These are phyloP conservation scores for Gandaritis pyraliata DNA, from an alignment of 2,888 invertebrate genomes.

Conservation along the genomic window DNA sequence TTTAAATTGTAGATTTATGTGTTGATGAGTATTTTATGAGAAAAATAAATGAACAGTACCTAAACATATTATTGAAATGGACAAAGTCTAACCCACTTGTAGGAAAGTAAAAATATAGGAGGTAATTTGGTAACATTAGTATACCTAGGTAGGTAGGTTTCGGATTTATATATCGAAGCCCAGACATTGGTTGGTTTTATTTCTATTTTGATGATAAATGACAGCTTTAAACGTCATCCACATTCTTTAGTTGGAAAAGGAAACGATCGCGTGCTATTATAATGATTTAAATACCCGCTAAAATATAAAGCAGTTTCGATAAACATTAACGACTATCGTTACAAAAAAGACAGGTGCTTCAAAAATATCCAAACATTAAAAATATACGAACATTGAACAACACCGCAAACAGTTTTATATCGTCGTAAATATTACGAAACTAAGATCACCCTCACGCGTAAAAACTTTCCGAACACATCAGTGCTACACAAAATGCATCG, in stretches of 20 bases:
- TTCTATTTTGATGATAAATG: slow-evolving; percentile 31
- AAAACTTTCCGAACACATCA: slow-evolving; percentile 38
- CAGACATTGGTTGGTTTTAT: slow-evolving; percentile 20
- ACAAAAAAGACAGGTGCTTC: slow-evolving; percentile 72
- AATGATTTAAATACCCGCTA: slow-evolving; percentile 50
- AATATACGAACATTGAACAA: slow-evolving; percentile 64
- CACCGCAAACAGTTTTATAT: slow-evolving; percentile 81
- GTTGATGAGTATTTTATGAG: slow-evolving; percentile 49
- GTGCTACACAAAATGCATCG: slow-evolving; percentile 19
- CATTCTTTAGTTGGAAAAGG: slow-evolving; percentile 25
- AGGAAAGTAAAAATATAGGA: too few relatives aligned
- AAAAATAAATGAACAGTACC: neutral
- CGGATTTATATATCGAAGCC: slow-evolving; percentile 1
- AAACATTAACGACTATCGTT: slow-evolving; percentile 60
- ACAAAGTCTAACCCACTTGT: too few relatives aligned
- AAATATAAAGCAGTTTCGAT: slow-evolving; percentile 49
- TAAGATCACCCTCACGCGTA: slow-evolving; percentile 52
- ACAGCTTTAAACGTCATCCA: slow-evolving; percentile 52
- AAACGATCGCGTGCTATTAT: slow-evolving; percentile 41
- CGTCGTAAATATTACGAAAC: slow-evolving; percentile 74
- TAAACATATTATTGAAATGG: too few relatives aligned
- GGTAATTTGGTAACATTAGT: too few relatives aligned
- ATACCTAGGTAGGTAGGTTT: too few relatives aligned
- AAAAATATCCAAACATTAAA: slow-evolving; percentile 58
- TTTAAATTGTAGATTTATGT: slow-evolving; percentile 65